These are phyloP conservation scores for Bugulina stolonifera DNA, from an alignment of 2,888 invertebrate species.

Conservation along the genomic window DNA sequence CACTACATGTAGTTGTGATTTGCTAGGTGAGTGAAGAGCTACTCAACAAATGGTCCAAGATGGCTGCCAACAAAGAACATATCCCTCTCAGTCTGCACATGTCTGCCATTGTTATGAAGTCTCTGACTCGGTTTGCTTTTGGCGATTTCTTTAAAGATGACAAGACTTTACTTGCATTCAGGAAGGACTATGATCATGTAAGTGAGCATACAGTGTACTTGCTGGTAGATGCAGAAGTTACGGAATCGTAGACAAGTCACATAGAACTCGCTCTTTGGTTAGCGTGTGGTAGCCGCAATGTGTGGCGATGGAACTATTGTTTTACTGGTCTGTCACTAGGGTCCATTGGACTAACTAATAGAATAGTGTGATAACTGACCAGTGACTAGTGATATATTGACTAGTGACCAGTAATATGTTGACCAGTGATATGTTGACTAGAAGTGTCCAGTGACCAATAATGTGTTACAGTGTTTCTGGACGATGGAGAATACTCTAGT, in stretches of 20 bases:
- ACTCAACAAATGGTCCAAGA: constrained; percentile 38
- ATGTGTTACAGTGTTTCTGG: background rate
- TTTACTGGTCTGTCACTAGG: too few species aligned
- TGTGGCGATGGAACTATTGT: too few species aligned
- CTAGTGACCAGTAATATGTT: too few species aligned
- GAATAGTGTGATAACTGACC: too few species aligned
- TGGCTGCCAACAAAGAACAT: constrained; percentile 43
- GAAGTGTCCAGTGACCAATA: too few species aligned
- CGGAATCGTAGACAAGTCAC: too few species aligned
- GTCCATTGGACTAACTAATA: too few species aligned
- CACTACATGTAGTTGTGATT: constrained; percentile 17
- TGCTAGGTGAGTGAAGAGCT: constrained; percentile 44
- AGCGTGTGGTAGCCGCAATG: too few species aligned
- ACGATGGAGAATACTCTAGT: constrained; percentile 29
- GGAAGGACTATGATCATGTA: constrained; percentile 42
- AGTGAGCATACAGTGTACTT: constrained; percentile 28
- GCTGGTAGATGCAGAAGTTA: too few species aligned
- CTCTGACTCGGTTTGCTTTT: constrained; percentile 37
- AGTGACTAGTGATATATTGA: too few species aligned
- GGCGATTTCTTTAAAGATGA: constrained; percentile 42
- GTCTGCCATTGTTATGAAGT: constrained; percentile 42
- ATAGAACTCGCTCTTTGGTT: too few species aligned
- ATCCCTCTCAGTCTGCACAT: constrained; percentile 45
- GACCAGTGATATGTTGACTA: too few species aligned
- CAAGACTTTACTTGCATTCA: constrained; percentile 39